A percentile compares a stretch with the other conserved stretches of the same genome.
These are phyloP conservation scores for Holcopasites calliopsidis DNA, from an alignment of 1,140 invertebrate genomes.

Conservation along the genomic window DNA sequence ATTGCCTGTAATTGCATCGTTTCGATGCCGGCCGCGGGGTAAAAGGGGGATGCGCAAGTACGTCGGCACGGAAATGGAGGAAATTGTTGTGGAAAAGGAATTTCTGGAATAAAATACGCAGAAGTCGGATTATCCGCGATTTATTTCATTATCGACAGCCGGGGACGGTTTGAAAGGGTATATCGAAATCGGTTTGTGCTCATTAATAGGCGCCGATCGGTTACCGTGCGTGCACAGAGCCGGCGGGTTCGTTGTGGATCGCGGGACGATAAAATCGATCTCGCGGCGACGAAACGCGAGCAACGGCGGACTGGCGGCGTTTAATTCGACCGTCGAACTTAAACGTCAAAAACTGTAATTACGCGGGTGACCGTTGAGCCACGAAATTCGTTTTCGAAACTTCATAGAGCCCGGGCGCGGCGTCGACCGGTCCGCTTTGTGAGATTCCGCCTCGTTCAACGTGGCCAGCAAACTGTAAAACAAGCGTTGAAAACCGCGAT, in stretches of 20 bases:
- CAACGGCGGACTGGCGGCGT: not conserved
- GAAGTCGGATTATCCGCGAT: constrained; percentile 13
- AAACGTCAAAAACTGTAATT: constrained; percentile 42
- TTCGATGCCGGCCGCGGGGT: not conserved
- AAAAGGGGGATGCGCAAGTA: not conserved
- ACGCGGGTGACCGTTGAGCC: constrained; percentile 18
- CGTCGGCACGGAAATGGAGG: not conserved
- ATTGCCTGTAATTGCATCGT: constrained; percentile 40
- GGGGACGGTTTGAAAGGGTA: not conserved
- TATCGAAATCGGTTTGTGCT: not conserved
- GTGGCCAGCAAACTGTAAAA: constrained; percentile 31
- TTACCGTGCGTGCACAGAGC: not conserved
- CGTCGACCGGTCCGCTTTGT: not conserved
- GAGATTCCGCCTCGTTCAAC: not conserved
- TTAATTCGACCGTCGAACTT: constrained; percentile 39
- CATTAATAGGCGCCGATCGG: constrained; percentile 1
- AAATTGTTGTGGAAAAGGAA: constrained; percentile 30
- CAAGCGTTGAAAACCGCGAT: constrained; percentile 32
- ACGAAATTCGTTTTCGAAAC: constrained; percentile 36
- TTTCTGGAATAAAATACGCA: not conserved
- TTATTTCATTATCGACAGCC: constrained; percentile 13
- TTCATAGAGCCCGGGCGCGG: not conserved
- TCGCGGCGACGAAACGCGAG: not conserved
- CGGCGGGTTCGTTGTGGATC: no score
- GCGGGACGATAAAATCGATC: constrained; percentile 5